These are phyloP conservation scores for Peromyscus attwateri DNA, from an alignment of 2,797 vertebrate species.

Conservation along the genomic window DNA sequence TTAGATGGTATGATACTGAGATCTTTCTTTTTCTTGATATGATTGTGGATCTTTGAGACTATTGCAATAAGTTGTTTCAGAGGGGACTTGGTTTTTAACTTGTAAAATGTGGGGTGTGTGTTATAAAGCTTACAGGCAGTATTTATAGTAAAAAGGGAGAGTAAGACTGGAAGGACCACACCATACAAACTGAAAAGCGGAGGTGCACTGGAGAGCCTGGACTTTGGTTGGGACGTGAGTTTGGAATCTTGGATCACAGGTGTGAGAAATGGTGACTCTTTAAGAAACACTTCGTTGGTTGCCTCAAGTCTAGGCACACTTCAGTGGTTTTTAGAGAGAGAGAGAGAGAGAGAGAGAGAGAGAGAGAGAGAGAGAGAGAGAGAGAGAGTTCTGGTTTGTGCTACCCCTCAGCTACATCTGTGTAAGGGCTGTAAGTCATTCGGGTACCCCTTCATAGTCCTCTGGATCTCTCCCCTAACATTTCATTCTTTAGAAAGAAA, in stretches of 20 bases:
- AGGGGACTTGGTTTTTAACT: slow-evolving; percentile 38
- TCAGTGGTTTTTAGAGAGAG: neutral
- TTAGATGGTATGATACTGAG: neutral
- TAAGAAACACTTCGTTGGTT: neutral
- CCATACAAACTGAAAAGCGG: neutral
- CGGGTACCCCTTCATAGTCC: neutral
- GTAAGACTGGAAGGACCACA: neutral
- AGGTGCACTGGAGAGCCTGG: neutral
- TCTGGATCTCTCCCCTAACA: slow-evolving; percentile 15
- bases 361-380: too few relatives aligned
- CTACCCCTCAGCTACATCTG: neutral
- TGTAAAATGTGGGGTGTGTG: slow-evolving; percentile 16
- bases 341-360: too few relatives aligned
- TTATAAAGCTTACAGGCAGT: slow-evolving; percentile 15
- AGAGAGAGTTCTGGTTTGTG: neutral
- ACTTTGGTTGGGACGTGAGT: neutral
- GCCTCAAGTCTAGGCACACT: neutral
- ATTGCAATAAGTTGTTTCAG: slow-evolving; percentile 42
- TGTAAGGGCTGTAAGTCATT: neutral
- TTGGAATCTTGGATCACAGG: slow-evolving; percentile 3
- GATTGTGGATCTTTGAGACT: neutral
- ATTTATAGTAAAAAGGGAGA: slow-evolving; percentile 10
- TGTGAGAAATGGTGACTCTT: slow-evolving; percentile 22
- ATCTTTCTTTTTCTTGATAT: slow-evolving; percentile 20
- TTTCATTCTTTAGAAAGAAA: slow-evolving; percentile 18